phyloP scores from a whole-genome alignment of 2,888 invertebrate species.

The Eugnorisma glareosa region DNA sequence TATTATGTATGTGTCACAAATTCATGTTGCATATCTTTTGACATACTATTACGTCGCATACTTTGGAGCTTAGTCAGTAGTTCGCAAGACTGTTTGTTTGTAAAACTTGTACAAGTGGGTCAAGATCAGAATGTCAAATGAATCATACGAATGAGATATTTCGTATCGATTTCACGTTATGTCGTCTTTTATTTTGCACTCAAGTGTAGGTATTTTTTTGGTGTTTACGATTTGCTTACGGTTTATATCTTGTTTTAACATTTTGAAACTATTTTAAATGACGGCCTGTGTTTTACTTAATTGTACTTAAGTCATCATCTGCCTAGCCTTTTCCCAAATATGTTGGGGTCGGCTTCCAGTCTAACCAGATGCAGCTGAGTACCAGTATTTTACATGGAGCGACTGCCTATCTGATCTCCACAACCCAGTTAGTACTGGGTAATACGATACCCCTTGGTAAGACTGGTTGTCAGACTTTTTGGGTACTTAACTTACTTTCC shows the following conservation, averaged over 20 bases:
- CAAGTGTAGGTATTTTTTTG: not conserved
- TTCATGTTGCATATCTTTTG: slow-evolving; percentile 5
- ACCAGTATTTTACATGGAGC: too few relatives aligned
- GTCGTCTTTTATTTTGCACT: not conserved
- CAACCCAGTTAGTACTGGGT: too few relatives aligned
- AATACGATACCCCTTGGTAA: too few relatives aligned
- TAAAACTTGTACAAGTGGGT: slow-evolving; percentile 62
- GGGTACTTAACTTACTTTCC: too few relatives aligned
- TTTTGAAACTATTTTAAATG: too few relatives aligned
- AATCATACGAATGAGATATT: slow-evolving; percentile 57
- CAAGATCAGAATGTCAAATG: slow-evolving; percentile 69
- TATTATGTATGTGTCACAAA: not conserved
- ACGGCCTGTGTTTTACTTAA: too few relatives aligned
- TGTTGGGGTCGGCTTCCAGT: too few relatives aligned
- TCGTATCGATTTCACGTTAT: slow-evolving; percentile 46
- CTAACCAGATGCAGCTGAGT: too few relatives aligned
- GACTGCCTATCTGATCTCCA: too few relatives aligned
- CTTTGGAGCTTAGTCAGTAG: slow-evolving; percentile 54
- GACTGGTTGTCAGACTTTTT: too few relatives aligned
- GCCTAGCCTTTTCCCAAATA: too few relatives aligned
- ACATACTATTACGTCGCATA: slow-evolving; percentile 33
- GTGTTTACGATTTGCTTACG: not conserved
- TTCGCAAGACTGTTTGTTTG: slow-evolving; percentile 43
- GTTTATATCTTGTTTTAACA: not conserved
- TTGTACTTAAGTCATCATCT: too few relatives aligned